Evolutionary conservation across 2,797 vertebrate species (phyloP).

Genomic region (Trachops cirrhosus): DNA sequence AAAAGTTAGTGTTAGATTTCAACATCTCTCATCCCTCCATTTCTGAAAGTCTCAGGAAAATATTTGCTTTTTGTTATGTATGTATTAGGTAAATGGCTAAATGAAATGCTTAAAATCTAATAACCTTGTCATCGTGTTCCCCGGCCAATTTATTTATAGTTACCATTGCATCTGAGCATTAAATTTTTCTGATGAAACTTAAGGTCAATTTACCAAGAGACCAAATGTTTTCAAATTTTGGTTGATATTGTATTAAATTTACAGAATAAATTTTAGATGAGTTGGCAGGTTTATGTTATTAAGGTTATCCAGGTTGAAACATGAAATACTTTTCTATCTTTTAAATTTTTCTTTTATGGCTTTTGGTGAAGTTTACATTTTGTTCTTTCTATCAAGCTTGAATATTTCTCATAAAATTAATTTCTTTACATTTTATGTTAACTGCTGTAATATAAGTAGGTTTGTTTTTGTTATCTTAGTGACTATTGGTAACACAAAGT

Average conservation of each 20-base stretch:
- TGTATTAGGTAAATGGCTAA: not conserved
- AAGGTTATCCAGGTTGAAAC: not conserved
- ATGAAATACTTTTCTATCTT: not conserved
- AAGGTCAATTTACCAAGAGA: not conserved
- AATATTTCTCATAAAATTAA: slow-evolving; percentile 9
- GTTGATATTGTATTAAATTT: not conserved
- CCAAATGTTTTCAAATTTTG: not conserved
- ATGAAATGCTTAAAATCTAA: not conserved
- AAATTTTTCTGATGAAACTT: slow-evolving; percentile 42
- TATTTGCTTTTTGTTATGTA: not conserved
- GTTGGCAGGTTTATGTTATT: not conserved
- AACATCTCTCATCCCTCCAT: not conserved
- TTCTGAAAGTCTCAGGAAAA: not conserved
- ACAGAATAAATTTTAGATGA: slow-evolving; percentile 3
- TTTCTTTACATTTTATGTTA: slow-evolving; percentile 7
- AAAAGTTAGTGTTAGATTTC: not conserved
- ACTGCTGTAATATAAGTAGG: not conserved
- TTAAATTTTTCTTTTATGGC: not conserved
- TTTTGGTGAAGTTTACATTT: not conserved
- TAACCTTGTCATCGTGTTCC: not conserved
- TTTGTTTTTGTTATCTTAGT: not conserved
- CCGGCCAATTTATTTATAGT: not conserved
- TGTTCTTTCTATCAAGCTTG: not conserved
- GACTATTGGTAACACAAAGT: slow-evolving; percentile 17
- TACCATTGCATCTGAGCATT: slow-evolving; percentile 9